These are phyloP conservation scores for Cerceris rybyensis DNA, from an alignment of 2,888 invertebrate genomes.

Conservation along the genomic window DNA sequence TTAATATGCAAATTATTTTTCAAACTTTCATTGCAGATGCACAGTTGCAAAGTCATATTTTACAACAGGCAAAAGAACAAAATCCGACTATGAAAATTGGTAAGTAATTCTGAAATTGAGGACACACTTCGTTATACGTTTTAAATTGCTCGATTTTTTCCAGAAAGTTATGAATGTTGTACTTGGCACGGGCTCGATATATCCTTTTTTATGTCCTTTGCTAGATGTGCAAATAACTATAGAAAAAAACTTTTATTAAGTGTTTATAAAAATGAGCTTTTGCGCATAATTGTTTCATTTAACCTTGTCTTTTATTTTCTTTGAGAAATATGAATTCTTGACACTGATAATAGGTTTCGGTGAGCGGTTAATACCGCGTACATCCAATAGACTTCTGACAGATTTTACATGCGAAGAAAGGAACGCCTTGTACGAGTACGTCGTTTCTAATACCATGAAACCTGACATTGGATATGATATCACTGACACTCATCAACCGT, in stretches of 20 bases:
- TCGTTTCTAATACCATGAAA: slow-evolving; percentile 74
- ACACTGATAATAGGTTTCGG: slow-evolving; percentile 75
- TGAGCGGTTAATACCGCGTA: slow-evolving; percentile 79
- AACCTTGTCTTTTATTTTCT: slow-evolving; percentile 12
- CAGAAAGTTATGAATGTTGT: slow-evolving; percentile 76
- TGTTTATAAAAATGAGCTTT: slow-evolving; percentile 4
- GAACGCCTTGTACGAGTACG: slow-evolving; percentile 78
- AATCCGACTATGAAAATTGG: slow-evolving; percentile 74
- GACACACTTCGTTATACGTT: slow-evolving; percentile 30
- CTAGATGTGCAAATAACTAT: slow-evolving; percentile 20
- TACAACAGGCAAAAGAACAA: slow-evolving; percentile 70
- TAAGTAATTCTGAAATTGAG: slow-evolving; percentile 61
- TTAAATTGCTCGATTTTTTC: slow-evolving; percentile 75
- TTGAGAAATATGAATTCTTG: slow-evolving; percentile 56
- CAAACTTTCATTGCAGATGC: slow-evolving; percentile 76
- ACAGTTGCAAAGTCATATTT: slow-evolving; percentile 78
- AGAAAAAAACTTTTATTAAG: not conserved
- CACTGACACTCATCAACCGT: slow-evolving; percentile 72
- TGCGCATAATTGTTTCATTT: not conserved
- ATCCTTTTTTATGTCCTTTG: slow-evolving; percentile 81
- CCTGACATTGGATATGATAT: slow-evolving; percentile 77
- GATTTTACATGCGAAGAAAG: slow-evolving; percentile 81
- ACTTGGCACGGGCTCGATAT: slow-evolving; percentile 75
- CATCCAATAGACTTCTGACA: slow-evolving; percentile 78
- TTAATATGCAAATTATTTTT: slow-evolving; percentile 21